phyloP scores from a whole-genome alignment of 2,888 invertebrate species.

The Andrena marginata region DNA sequence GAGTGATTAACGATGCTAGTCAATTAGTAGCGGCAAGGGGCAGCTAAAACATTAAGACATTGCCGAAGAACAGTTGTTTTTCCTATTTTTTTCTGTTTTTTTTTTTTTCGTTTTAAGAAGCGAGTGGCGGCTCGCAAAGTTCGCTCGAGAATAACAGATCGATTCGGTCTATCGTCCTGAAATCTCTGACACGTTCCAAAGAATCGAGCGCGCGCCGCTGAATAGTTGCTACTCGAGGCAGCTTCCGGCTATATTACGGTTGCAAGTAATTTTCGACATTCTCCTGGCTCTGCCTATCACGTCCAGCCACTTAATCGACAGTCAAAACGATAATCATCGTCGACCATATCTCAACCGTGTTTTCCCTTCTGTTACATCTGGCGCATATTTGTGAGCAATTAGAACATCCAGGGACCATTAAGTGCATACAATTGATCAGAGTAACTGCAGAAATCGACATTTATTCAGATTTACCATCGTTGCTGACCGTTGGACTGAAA shows the following conservation, averaged over 20 bases:
- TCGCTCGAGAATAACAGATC: not conserved
- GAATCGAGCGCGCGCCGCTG: not conserved
- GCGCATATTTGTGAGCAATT: not conserved
- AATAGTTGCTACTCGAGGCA: not conserved
- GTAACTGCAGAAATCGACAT: no score
- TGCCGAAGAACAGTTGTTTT: conserved; percentile 26
- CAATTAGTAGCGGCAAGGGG: conserved; percentile 81
- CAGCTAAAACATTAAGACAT: conserved; percentile 66
- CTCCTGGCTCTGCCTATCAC: not conserved
- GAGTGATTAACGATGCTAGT: conserved; percentile 85
- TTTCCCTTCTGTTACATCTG: not conserved
- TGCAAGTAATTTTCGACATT: not conserved
- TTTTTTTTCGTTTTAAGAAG: not conserved
- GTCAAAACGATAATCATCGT: not conserved
- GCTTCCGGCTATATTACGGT: not conserved
- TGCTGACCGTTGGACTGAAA: no score
- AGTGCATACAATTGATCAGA: no score
- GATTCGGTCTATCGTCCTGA: conserved; percentile 11
- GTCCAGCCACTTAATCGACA: not conserved
- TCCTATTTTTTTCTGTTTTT: not conserved
- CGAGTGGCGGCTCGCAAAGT: conserved; percentile 23
- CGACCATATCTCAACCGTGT: not conserved
- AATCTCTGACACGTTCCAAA: not conserved
- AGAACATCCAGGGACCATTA: no score
- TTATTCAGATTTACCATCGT: no score